Conservation (phyloP, 2,113 vertebrate species). For the Corythornis cristatus region DNA sequence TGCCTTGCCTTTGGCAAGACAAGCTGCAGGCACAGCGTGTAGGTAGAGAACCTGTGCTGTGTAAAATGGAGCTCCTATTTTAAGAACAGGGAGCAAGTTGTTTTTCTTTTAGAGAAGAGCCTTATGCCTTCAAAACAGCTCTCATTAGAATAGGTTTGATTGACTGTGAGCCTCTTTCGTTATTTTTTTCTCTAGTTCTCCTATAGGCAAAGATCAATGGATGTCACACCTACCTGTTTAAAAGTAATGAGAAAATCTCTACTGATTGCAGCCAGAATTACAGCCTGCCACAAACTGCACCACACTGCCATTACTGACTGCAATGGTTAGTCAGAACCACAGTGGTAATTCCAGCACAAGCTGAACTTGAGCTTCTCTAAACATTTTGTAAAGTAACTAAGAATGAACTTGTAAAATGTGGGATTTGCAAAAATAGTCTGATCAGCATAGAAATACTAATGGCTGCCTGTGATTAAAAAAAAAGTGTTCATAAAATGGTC, state of each 20-base stretch:
- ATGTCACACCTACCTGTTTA: conserved; percentile 40
- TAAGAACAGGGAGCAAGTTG: neutral
- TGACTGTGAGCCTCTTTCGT: neutral
- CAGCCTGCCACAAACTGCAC: conserved; percentile 8
- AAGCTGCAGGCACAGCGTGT: neutral
- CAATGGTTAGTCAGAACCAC: conserved; percentile 20
- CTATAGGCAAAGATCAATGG: conserved; percentile 36
- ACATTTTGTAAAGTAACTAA: neutral
- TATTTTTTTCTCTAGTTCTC: conserved; percentile 22
- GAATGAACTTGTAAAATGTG: neutral
- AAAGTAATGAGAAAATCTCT: conserved; percentile 52
- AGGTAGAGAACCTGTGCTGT: neutral
- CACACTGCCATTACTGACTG: neutral
- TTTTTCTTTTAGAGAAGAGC: neutral
- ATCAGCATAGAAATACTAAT: neutral
- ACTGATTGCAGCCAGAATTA: conserved; percentile 31
- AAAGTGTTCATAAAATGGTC: neutral
- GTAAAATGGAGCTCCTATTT: neutral
- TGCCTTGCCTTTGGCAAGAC: neutral
- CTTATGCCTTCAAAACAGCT: neutral
- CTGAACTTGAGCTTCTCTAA: neutral
- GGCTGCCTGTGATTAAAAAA: neutral
- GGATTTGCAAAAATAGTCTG: neutral
- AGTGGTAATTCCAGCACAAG: neutral
- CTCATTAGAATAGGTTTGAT: neutral